Base-by-base conservation (phyloP, 2,797 vertebrate species). In the Alauda arvensis region DNA sequence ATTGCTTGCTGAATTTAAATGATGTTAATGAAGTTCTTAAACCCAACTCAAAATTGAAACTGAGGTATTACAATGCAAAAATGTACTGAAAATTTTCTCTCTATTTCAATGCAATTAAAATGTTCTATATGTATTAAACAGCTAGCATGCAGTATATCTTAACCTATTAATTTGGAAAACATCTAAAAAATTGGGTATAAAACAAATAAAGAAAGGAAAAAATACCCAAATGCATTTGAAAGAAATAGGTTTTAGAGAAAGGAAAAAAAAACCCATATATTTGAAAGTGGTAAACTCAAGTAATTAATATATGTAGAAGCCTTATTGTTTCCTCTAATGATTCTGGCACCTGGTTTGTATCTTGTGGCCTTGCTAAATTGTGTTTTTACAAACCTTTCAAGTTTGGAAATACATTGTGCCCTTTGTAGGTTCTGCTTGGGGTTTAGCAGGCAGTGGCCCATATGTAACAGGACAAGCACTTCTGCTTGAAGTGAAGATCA, bases 251-350 rank as follows among this genome's bases (percentile, higher is more conserved):
- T 31, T 43, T 1, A 70, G 62, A 37, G 2, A 43, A 39, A 63
- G 8, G 4, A 25, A 68, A 28, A 1, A 0, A 0, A 51, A 6
- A 0, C 1, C 18, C 25, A 4, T 51, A 40, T 40, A 8, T 8
- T 43, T 66, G 6, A 59, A 85, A 85, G 15, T 31, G 10, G 3
- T 33, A 37, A 85, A 29, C 4, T 69, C 0, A 1, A 40, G 4
- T 42, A 40, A 57, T 37, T 49, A 39, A 37, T 33, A 20, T 6
- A 14, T 10, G 8, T 37, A 37, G 29, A 40, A 59, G 4, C 37
- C 12, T 53, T 55, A 37, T 40, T 34, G 1, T 57, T 59, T 77
- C 13, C 53, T 59, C 18, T 46, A 9, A 26, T 18, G 4, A 34
- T 55, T 86, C 40, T 67, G 31, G n/a, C 28, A 46, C 18, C 9